Base-by-base conservation (phyloP, 2,113 vertebrate species). In the Hiodon tergisus region DNA sequence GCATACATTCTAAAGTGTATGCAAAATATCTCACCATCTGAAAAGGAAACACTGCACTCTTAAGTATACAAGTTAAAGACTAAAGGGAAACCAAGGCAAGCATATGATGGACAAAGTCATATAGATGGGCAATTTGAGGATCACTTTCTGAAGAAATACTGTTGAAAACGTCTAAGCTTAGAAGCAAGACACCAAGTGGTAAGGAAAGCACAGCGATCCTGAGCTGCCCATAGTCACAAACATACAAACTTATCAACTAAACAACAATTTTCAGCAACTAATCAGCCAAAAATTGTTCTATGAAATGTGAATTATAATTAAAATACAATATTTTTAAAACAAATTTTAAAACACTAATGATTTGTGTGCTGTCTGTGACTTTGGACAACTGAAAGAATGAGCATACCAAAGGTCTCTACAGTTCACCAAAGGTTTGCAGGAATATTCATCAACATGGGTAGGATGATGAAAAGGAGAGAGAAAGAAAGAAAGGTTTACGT, bases 371-470 rank as follows among this genome's bases (percentile, higher is more conserved):
- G 60, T 91, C 87, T 90, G 78, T 91, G 88, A 92, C 87, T 92
- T 82, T 87, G 89, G 87, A 88, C 63, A 46, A 84, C 86, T 90
- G 86, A 87, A 92, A 87, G 88, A 89, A 91, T 89, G 80, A 93
- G 89, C 89, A 88, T 92, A 95, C 89, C 90, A 93, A 95, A 94
- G 82, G 87, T 93, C 91, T 94, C 91, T 94, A 92, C 83, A 94
- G 90, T 91, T 94, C 89, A 89, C 87, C 89, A 88, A 92, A 85
- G 87, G 78, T 92, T 94, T 93, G 85, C 91, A 94, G 93, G 87
- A 92, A 90, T 86, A 93, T 91, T 95, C 86, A 93, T 86, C 89
- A 90, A 92, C 83, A 94, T 84, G 93, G 88, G 93, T 91, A 89
- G 91, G 86, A 93, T 87, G 86, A 85, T 90, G 83, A 89, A 83